These are phyloP conservation scores for Catharus fuscescens DNA, from an alignment of 2,113 vertebrate genomes.

Conservation along the genomic window DNA sequence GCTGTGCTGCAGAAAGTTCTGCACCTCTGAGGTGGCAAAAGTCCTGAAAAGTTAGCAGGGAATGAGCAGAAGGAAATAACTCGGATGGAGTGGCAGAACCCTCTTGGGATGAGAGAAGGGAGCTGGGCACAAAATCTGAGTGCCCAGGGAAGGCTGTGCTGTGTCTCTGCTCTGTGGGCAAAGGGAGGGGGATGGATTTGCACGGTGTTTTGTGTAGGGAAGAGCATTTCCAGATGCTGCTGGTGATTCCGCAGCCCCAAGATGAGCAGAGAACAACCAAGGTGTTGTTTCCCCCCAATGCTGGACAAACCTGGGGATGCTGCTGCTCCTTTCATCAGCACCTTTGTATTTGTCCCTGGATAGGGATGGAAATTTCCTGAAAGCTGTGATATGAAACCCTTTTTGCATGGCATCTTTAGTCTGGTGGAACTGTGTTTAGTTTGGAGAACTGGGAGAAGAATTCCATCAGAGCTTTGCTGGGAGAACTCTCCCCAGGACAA, in stretches of 20 bases:
- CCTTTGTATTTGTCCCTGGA: neutral
- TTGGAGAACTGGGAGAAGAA: neutral
- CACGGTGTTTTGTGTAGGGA: accelerated
- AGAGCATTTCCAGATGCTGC: neutral
- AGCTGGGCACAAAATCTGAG: neutral
- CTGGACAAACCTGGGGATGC: neutral
- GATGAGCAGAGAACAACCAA: neutral
- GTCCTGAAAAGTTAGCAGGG: neutral
- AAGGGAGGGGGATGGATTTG: neutral
- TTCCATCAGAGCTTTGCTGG: neutral
- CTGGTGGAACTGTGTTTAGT: neutral
- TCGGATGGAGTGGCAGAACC: neutral
- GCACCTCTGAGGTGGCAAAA: neutral
- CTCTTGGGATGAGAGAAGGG: neutral
- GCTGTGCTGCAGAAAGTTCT: neutral
- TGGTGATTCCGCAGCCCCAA: neutral
- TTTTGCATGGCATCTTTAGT: neutral
- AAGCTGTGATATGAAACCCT: neutral
- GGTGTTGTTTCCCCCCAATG: neutral
- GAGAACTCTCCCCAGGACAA: neutral
- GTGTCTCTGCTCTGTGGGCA: neutral
- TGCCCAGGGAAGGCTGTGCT: neutral
- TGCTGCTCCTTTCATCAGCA: neutral
- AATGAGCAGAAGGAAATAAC: neutral
- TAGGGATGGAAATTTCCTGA: neutral